Percentiles rank a stretch among this genome's conserved stretches.
Evolutionary conservation across 2,797 vertebrate species (phyloP).

Genomic region (Malurus splendens): DNA sequence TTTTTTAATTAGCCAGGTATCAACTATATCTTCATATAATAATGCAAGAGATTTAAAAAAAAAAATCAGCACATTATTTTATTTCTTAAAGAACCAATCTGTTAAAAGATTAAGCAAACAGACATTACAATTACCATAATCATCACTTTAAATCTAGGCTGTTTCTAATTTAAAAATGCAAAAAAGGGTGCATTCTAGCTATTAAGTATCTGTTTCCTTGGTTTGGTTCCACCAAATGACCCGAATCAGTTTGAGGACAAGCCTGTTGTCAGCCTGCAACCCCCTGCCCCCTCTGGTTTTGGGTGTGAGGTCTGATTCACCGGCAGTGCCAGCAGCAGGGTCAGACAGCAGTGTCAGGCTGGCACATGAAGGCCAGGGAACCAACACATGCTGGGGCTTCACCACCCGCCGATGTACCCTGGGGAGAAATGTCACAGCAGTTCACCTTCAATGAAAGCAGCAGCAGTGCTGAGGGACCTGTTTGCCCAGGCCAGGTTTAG

Average conservation of each 20-base stretch:
- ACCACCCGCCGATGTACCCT: accelerated
- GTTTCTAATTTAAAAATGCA: not conserved
- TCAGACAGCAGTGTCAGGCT: accelerated
- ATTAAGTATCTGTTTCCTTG: not conserved
- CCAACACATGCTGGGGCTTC: accelerated
- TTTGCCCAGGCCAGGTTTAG: not conserved
- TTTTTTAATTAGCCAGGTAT: not conserved
- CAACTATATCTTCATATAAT: not conserved
- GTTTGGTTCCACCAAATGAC: not conserved
- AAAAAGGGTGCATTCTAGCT: not conserved
- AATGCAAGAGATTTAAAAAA: not conserved
- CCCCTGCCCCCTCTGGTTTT: accelerated
- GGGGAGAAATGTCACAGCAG: accelerated
- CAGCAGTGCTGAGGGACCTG: too few relatives aligned
- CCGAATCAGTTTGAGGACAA: accelerated
- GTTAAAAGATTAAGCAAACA: not conserved
- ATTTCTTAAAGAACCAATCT: not conserved
- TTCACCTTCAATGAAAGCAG: accelerated
- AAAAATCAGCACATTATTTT: not conserved
- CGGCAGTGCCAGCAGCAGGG: accelerated
- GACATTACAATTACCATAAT: not conserved
- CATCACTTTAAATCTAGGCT: not conserved
- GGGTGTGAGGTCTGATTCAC: accelerated
- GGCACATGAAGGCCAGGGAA: accelerated
- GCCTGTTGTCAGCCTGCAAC: accelerated